These are phyloP conservation scores for Rhynchomys soricoides DNA, from an alignment of 2,113 vertebrate species.

Conservation along the genomic window DNA sequence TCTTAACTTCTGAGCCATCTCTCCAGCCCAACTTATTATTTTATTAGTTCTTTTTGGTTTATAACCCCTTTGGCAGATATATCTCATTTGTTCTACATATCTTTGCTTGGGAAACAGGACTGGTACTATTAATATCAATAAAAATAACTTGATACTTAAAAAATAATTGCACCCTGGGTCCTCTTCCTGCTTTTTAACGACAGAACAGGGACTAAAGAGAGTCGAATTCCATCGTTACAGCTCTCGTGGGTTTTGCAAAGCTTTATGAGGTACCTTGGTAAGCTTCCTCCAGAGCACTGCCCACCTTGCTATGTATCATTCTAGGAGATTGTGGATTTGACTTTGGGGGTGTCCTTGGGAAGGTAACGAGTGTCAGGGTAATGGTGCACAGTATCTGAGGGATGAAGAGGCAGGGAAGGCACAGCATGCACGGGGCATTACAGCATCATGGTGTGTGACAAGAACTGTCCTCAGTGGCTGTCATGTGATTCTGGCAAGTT, in stretches of 20 bases:
- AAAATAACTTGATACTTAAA: background rate
- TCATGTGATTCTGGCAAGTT: background rate
- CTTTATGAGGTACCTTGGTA: background rate
- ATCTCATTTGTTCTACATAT: slow-evolving; percentile 29
- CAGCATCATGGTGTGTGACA: background rate
- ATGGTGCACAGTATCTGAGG: background rate
- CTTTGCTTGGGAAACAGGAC: slow-evolving; percentile 21
- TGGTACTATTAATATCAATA: background rate
- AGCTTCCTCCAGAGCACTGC: background rate
- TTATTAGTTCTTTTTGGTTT: slow-evolving; percentile 37
- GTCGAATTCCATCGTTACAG: background rate
- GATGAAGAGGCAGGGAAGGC: background rate
- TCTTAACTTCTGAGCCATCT: background rate
- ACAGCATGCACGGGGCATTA: background rate
- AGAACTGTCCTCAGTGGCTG: background rate
- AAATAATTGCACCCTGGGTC: background rate
- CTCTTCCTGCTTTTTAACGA: slow-evolving; percentile 1
- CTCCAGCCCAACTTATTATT: background rate
- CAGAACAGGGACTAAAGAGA: background rate
- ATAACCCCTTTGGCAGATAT: slow-evolving; percentile 25
- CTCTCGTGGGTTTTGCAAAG: background rate
- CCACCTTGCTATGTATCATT: background rate
- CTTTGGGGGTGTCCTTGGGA: background rate
- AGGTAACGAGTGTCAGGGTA: background rate
- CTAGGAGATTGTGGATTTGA: background rate